These are phyloP conservation scores for Dicyrtomina minuta DNA, from an alignment of 2,888 invertebrate genomes.

Conservation along the genomic window DNA sequence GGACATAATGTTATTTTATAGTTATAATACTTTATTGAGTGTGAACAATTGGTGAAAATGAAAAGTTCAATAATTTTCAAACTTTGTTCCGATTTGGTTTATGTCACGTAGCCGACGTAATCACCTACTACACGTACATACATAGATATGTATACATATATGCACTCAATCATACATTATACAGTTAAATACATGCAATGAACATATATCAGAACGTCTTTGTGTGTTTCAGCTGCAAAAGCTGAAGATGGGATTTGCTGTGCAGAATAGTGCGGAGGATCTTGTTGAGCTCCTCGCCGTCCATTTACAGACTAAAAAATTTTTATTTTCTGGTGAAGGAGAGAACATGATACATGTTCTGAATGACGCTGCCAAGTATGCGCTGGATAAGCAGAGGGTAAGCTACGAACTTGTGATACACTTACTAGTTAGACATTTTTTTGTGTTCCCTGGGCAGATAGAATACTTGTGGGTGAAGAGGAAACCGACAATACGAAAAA, in stretches of 20 bases:
- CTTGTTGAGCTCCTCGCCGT: constrained; percentile 35
- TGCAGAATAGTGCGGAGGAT: constrained; percentile 35
- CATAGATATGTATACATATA: background rate
- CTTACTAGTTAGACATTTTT: background rate
- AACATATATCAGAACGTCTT: background rate
- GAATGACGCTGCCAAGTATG: constrained; percentile 43
- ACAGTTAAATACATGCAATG: too few species aligned
- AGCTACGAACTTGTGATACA: constrained; percentile 23
- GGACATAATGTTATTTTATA: too few species aligned
- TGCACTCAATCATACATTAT: too few species aligned
- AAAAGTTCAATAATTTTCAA: too few species aligned
- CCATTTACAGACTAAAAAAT: constrained; percentile 35
- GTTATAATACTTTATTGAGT: too few species aligned
- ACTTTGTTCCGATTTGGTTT: too few species aligned
- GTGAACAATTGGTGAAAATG: too few species aligned
- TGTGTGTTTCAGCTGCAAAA: constrained; percentile 43
- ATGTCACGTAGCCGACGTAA: too few species aligned
- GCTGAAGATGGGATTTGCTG: constrained; percentile 47
- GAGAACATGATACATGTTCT: constrained; percentile 46
- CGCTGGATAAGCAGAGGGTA: constrained; percentile 34
- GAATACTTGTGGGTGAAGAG: constrained; percentile 3
- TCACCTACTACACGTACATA: background rate
- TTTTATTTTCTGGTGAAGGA: constrained; percentile 48
- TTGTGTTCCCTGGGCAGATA: background rate
- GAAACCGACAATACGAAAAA: background rate